Evolutionary conservation across 2,888 invertebrate genomes (phyloP), one percentile per base, ranked within the genome.

Genomic region (Xiphydria camelus): DNA sequence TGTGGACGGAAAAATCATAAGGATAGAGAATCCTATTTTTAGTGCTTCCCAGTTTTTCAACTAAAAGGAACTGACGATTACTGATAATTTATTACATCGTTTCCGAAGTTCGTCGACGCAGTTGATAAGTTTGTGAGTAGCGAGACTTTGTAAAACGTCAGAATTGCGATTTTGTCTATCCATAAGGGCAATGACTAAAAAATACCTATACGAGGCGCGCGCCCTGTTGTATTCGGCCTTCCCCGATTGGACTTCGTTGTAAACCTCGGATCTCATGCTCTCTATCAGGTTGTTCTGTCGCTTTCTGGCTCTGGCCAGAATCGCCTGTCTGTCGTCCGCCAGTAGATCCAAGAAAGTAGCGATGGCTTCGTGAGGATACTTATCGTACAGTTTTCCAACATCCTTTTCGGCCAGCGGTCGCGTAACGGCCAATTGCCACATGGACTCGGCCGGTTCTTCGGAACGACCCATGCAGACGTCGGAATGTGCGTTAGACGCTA

Each of bases 341-440:
- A 61, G 35, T 36, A 61, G 49, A 38, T 59, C 54, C 18, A 59
- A 29, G 19, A 59, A 61, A 2, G 49, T 47, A 4, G 41, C 47
- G 4, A 61, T 48, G 6, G 50, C 39, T 17, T 53, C 49, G 35
- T 51, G 45, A 5, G 60, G 57, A 54, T 61, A 61, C 10, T 37
- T 19, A 9, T 48, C 25, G 14, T 46, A 46, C 14, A 61, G 34
- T 45, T 20, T 51, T n/a, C 34, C 37, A 36, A 59, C 41, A 15
- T 50, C 54, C 5, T 21, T 10, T 10, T 59, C 54, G 3, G 37
- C 35, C 14, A 59, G 47, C 5, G 60, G 57, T 38, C 47, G 48
- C 20, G 57, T 61, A 2, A 59, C 53, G 4, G 57, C 54, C 41
- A 61, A 51, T 51, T 59, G 47, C 60, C 60, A 61, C 57, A 61